Conservation (phyloP, 2,888 invertebrate species). For the Peribatodes rhomboidaria region DNA sequence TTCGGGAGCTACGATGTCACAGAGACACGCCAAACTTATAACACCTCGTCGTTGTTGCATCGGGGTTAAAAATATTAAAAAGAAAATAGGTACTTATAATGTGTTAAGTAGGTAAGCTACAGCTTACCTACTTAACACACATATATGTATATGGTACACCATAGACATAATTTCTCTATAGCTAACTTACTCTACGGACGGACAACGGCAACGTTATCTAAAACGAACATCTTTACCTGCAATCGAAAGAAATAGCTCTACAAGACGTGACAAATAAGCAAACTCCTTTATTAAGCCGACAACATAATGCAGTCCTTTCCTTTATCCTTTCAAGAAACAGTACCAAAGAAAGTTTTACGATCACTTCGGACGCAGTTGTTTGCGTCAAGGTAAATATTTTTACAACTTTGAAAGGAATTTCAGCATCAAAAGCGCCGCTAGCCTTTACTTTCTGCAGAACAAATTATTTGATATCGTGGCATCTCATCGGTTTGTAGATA, state of each 20-base stretch:
- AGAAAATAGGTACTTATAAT: too few relatives aligned
- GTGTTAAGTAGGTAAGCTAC: too few relatives aligned
- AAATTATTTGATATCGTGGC: slow-evolving; percentile 47
- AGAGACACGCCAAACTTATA: too few relatives aligned
- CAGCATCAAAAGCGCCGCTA: slow-evolving; percentile 60
- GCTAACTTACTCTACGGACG: neutral
- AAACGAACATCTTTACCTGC: slow-evolving; percentile 33
- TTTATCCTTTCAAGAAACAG: slow-evolving; percentile 39
- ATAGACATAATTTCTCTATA: too few relatives aligned
- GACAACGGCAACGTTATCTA: slow-evolving; percentile 16
- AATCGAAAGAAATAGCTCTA: slow-evolving; percentile 27
- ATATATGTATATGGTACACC: too few relatives aligned
- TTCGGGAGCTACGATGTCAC: too few relatives aligned
- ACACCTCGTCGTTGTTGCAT: too few relatives aligned
- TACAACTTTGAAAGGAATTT: slow-evolving; percentile 53
- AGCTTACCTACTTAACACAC: too few relatives aligned
- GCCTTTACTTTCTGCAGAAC: slow-evolving; percentile 55
- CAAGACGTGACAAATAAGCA: slow-evolving; percentile 28
- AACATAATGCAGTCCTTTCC: slow-evolving; percentile 33
- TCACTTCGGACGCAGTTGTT: slow-evolving; percentile 45
- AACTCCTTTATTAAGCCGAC: slow-evolving; percentile 32
- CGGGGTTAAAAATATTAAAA: too few relatives aligned
- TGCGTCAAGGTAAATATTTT: slow-evolving; percentile 65
- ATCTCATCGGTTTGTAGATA: slow-evolving; percentile 29
- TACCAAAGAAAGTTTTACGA: slow-evolving; percentile 62